Evolutionary conservation across 2,888 invertebrate genomes (phyloP), one percentile per base, ranked within the genome.

Genomic region (Caenorhabditis macrosperma): DNA sequence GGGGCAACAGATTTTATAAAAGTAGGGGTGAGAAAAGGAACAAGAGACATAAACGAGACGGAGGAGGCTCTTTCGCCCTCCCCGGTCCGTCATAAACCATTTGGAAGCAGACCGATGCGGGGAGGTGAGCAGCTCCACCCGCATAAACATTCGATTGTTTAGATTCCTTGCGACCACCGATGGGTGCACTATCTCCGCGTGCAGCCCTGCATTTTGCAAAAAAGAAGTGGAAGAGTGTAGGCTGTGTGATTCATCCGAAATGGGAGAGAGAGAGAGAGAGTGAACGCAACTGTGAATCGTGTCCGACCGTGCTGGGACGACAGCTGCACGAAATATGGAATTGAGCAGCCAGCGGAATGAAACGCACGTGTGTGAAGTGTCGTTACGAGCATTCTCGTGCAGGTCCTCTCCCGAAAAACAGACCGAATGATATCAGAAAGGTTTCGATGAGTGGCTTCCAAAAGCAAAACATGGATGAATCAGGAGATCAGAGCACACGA

Each of bases 1-100:
- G n/a, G 52, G 30, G 28, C 1, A 20, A 7, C 3, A 9, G 50
- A 50, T 22, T 28, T 30, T 30, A 48, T 46, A 48, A 35, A 63
- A n/a, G n/a, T n/a, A n/a, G 17, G 48, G 30, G 48, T 20, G 48
- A n/a, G 60, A 26, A 41, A 22, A 63, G 50, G 72, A 72, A 71
- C 71, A 71, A 71, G 71, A 61, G 72, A 64, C 72, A 72, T 72
- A 72, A 72, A 72, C 38, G 57, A 50, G 28, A 26, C 52, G 64
- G 38, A 28, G 48, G 22, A 6, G 48, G 12, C 20, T 41, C 20
- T 17, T 6, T 22, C 38, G 38, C 28, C n/a, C 38, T 38, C 24
- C 22, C 28, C 28, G 28, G 20, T 24, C 35, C 54, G 61, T 44
- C 71, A 41, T 71, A 71, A 71, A 61, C 71, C 69, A 69, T 60